phyloP scores from a whole-genome alignment of 2,113 vertebrate genomes.

The Dipodomys stephensi region DNA sequence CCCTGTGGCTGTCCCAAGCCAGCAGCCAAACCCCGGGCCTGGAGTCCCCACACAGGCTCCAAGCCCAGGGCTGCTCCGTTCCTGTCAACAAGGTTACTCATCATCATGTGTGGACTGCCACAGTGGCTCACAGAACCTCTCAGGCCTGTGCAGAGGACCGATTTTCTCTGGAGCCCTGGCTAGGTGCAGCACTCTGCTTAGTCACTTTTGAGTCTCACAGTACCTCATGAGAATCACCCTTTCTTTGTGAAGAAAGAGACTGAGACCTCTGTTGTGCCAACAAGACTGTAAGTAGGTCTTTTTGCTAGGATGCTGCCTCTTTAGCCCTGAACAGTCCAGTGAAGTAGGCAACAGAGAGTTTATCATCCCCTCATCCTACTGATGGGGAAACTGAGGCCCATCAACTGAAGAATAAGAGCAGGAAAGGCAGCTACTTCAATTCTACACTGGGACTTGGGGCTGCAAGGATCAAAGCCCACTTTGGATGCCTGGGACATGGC shows the following conservation, averaged over 20 bases:
- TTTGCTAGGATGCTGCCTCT: neutral
- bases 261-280: neutral
- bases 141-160: rapidly evolving
- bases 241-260: neutral
- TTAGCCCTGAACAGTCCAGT: rapidly evolving
- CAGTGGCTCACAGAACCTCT: neutral
- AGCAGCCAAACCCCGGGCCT: conserved; percentile 51
- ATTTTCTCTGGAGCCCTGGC: rapidly evolving
- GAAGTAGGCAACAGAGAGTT: neutral
- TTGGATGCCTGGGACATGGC: neutral
- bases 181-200: rapidly evolving
- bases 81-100: neutral
- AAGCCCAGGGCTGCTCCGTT: neutral
- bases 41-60: neutral
- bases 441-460: neutral
- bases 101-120: rapidly evolving
- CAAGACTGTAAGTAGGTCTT: rapidly evolving
- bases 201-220: neutral
- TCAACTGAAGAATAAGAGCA: neutral
- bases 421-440: neutral
- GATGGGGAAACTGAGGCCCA: neutral
- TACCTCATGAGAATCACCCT: neutral
- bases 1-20: conserved; percentile 41
- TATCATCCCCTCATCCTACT: neutral
- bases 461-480: rapidly evolving